Evolutionary conservation across 2,797 vertebrate genomes (phyloP).

Genomic region (Diceros bicornis): DNA sequence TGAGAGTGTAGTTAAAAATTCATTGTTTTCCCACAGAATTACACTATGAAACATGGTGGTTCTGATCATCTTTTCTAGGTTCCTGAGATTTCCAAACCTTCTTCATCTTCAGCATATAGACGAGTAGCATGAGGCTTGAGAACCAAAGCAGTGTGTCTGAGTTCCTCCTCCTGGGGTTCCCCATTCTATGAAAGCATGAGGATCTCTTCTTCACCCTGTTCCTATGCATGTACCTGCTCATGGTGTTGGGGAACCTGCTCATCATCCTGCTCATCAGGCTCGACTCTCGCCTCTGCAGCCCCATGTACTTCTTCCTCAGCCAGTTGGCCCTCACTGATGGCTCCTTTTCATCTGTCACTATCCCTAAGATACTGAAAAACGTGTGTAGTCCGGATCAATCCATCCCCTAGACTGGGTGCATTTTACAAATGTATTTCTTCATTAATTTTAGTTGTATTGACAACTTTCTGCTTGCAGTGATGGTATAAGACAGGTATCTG

Average conservation of each 20-base stretch:
- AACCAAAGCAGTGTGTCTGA: not conserved
- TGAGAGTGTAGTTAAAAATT: too few species aligned
- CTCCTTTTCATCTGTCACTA: not conserved
- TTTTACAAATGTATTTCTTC: constrained; percentile 7
- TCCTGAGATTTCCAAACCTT: not conserved
- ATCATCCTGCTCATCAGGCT: constrained; percentile 1
- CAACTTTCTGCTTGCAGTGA: not conserved
- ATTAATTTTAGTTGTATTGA: not conserved
- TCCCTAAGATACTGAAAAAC: not conserved
- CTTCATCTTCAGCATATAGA: not conserved
- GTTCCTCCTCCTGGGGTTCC: not conserved
- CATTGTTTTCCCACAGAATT: too few species aligned
- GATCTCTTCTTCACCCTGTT: rapidly evolving
- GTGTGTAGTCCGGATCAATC: not conserved
- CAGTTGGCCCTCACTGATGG: not conserved
- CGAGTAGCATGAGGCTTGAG: not conserved
- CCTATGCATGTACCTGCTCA: constrained; percentile 3
- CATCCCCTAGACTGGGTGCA: not conserved
- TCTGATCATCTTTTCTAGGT: not conserved
- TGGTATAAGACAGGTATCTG: not conserved
- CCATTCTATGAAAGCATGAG: rapidly evolving
- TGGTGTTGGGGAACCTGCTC: not conserved
- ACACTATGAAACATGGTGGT: too few species aligned
- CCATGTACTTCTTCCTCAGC: constrained; percentile 68
- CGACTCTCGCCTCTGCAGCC: not conserved